Evolutionary conservation across 2,888 invertebrate species (phyloP), one percentile per base, ranked within the genome.

Genomic region (Melanophora roralis): DNA sequence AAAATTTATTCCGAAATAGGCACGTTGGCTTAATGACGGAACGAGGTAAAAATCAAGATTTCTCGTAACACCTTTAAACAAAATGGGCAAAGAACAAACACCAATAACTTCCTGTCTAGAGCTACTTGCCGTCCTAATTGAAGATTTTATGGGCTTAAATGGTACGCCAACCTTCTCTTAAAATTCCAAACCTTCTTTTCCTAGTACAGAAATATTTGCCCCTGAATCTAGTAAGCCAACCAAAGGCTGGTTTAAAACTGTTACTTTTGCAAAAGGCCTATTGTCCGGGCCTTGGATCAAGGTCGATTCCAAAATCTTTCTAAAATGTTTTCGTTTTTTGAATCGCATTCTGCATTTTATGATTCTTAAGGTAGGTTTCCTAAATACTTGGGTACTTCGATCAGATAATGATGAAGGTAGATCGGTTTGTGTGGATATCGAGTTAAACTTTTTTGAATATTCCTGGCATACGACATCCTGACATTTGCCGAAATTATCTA

Each of bases 41-140:
- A 40, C 40, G n/a, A 40, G 14, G 14, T 40, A 40, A 40, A 40
- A 40, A n/a, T 16, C 38, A 9, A 49, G 36, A 5, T 16, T 16
- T 36, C 16, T 57, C 2, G 16, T 19, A 3, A 57, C 36, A 36
- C 38, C 12, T 57, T 57, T 57, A 8, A 36, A 57, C 1, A 4
- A 12, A 2, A 57, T 36, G 8, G 53, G 36, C 6, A 65, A 16
- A 4, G 11, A 47, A n/a, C 62, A 62, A 34, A 21, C 21, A 49
- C 49, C 64, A 9, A 67, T 2, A 19, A 67, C 40, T 12, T 43
- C 1, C 3, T 67, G 43, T 16, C 32, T 72, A 14, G 38, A 9
- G 9, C 72, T 53, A 40, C 43, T 62, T 7, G 72, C 72, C 16
- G 72, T 72, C n/a, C n/a, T 1, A 62, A 62, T 16, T 59, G 14